Conservation (phyloP, 2,797 vertebrate species). For the Molossus alvarezi region DNA sequence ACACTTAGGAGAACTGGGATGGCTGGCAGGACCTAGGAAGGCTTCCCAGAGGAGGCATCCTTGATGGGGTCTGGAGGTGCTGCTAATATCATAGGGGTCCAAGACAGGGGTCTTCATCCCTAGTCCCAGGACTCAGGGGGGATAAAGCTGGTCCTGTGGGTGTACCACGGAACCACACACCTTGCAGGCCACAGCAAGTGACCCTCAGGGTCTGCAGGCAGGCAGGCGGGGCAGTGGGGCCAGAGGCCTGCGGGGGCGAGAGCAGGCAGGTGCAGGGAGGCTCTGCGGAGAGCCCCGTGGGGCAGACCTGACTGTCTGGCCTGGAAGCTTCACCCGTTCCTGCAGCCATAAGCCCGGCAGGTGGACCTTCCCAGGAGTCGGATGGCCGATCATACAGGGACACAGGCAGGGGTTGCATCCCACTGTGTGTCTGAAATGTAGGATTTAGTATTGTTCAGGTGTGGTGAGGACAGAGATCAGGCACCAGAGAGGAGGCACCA, state of each 20-base stretch:
- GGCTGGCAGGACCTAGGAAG: neutral
- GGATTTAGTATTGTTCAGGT: neutral
- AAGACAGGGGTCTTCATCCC: neutral
- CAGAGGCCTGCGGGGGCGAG: neutral
- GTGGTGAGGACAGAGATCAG: neutral
- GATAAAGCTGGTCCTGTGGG: neutral
- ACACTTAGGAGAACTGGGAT: neutral
- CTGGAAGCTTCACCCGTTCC: too few species aligned
- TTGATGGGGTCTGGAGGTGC: too few species aligned
- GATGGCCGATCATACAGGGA: accelerated
- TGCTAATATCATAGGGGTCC: accelerated
- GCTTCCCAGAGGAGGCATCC: accelerated
- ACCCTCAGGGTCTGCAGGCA: neutral
- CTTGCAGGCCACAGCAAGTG: neutral
- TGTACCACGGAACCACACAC: accelerated
- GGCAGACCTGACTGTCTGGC: neutral
- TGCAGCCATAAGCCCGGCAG: neutral
- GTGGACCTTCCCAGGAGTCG: neutral
- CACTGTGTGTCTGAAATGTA: neutral
- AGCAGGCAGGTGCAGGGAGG: too few species aligned
- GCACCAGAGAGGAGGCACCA: accelerated
- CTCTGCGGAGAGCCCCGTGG: accelerated
- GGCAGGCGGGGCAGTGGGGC: neutral
- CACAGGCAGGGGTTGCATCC: neutral
- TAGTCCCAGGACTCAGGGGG: neutral